Percentiles rank a stretch among this genome's conserved stretches.
phyloP scores from a whole-genome alignment of 2,888 invertebrate species.

The Drosophila hamatofila region DNA sequence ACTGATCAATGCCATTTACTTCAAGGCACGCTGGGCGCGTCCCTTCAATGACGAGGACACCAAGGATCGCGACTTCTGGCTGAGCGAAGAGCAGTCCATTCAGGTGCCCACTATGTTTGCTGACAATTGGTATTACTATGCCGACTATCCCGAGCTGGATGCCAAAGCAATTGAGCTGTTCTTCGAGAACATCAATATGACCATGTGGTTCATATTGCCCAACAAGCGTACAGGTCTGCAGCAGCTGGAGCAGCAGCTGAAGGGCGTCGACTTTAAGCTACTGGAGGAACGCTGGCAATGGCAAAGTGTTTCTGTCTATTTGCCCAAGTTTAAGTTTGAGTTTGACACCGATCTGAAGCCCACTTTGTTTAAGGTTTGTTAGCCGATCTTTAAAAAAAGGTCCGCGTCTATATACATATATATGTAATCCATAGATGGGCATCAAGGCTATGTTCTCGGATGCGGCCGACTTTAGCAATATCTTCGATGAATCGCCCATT shows the following conservation, averaged over 20 bases:
- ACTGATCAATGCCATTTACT: constrained; percentile 94
- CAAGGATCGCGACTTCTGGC: constrained; percentile 88
- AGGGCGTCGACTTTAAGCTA: constrained; percentile 87
- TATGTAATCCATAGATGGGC: constrained; percentile 87
- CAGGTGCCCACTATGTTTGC: constrained; percentile 90
- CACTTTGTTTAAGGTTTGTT: constrained; percentile 88
- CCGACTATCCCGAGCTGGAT: constrained; percentile 85
- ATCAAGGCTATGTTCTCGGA: constrained; percentile 88
- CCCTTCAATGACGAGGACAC: constrained; percentile 89
- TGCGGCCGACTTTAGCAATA: constrained; percentile 88
- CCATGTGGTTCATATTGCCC: constrained; percentile 92
- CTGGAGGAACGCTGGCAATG: constrained; percentile 86
- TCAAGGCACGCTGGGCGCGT: constrained; percentile 92
- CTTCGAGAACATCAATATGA: constrained; percentile 89
- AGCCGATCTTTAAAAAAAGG: not conserved
- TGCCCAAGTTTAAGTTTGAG: constrained; percentile 95
- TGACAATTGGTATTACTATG: constrained; percentile 86
- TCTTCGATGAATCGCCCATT: constrained; percentile 87
- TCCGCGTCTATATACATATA: not conserved
- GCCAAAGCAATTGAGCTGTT: constrained; percentile 90
- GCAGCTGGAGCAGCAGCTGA: constrained; percentile 88
- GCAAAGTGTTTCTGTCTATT: constrained; percentile 87
- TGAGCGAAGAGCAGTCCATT: constrained; percentile 86
- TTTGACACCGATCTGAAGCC: constrained; percentile 88
- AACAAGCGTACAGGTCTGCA: constrained; percentile 89